Evolutionary conservation across 2,888 invertebrate species (phyloP).

Genomic region (Ptychoptera albimana): DNA sequence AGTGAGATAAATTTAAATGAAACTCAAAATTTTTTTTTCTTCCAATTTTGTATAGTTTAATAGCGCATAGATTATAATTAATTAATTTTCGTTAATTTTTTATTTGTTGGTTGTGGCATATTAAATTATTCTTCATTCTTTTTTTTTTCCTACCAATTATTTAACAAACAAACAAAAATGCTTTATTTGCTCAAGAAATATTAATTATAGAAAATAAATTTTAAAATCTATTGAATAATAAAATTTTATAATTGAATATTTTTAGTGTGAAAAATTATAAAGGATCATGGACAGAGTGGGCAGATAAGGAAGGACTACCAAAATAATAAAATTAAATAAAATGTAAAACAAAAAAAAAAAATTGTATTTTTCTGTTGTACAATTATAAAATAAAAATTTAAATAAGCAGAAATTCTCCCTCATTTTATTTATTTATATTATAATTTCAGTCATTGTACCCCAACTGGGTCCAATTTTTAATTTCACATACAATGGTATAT

Average conservation of each 20-base stretch:
- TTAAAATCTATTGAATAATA: too few species aligned
- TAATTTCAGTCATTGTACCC: constrained; percentile 34
- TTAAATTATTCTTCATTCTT: too few species aligned
- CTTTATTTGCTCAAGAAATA: neutral
- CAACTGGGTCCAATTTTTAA: constrained; percentile 67
- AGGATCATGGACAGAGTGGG: constrained; percentile 31
- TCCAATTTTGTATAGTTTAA: neutral
- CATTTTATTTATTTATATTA: too few species aligned
- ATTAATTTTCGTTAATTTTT: neutral
- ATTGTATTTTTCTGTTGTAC: too few species aligned
- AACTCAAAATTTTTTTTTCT: neutral
- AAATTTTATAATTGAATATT: too few species aligned
- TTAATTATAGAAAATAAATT: too few species aligned
- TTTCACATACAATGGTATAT: constrained; percentile 77
- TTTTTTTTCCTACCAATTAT: too few species aligned
- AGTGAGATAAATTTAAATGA: constrained; percentile 15
- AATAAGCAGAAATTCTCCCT: too few species aligned
- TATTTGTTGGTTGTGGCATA: too few species aligned
- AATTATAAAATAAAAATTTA: too few species aligned
- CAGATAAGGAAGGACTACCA: constrained; percentile 18
- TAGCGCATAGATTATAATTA: neutral
- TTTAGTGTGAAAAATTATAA: constrained; percentile 24
- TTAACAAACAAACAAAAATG: too few species aligned
- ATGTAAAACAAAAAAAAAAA: too few species aligned
- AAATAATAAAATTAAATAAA: constrained; percentile 1